These are phyloP conservation scores for Stegastes partitus DNA, from an alignment of 2,113 vertebrate species.

Conservation along the genomic window DNA sequence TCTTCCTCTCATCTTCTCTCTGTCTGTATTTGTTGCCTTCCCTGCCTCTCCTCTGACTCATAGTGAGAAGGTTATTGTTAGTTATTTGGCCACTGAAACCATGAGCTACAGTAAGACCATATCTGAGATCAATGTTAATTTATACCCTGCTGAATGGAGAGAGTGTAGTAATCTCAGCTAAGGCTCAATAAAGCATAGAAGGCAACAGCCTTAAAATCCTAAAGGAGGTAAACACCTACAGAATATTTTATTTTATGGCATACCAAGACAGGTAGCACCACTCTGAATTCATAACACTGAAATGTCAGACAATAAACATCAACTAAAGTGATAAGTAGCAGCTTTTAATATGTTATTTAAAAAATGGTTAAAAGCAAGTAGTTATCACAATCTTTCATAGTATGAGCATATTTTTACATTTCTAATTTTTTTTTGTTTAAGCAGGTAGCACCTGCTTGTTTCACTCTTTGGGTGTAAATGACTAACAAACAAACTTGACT, in stretches of 20 bases:
- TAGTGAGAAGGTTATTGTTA: conserved; percentile 56
- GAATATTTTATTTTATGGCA: conserved; percentile 2
- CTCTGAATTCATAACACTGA: not conserved
- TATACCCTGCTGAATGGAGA: conserved; percentile 56
- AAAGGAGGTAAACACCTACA: not conserved
- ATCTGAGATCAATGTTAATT: conserved; percentile 69
- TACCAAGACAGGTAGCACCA: not conserved
- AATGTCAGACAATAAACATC: too few species aligned
- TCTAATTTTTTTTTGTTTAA: too few species aligned
- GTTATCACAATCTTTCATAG: too few species aligned
- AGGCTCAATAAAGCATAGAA: conserved; percentile 38
- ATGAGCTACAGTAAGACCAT: conserved; percentile 42
- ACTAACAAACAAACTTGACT: too few species aligned
- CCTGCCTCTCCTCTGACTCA: conserved; percentile 13
- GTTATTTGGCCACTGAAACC: conserved; percentile 60
- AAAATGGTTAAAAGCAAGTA: too few species aligned
- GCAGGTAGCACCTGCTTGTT: too few species aligned
- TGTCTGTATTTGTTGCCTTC: conserved; percentile 27
- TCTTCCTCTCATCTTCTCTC: not conserved
- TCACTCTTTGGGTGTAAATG: too few species aligned
- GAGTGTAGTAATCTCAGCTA: conserved; percentile 29
- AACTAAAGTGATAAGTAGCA: too few species aligned
- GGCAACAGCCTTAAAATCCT: conserved; percentile 3
- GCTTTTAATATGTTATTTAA: too few species aligned
- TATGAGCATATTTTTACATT: too few species aligned